These are phyloP conservation scores for Arvicanthis niloticus DNA, from an alignment of 2,113 vertebrate genomes.

Conservation along the genomic window DNA sequence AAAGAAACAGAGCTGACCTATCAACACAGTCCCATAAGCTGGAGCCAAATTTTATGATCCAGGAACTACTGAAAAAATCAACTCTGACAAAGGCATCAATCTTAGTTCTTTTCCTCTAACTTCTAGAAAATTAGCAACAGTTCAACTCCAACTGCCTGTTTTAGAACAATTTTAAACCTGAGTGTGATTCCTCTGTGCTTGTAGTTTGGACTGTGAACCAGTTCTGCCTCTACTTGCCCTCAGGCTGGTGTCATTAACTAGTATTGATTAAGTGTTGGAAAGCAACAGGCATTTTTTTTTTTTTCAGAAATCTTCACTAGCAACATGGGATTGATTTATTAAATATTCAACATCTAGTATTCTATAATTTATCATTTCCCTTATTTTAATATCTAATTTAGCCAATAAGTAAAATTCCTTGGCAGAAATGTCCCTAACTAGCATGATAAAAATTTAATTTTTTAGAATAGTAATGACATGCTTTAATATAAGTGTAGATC, in stretches of 20 bases:
- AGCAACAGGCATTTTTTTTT: slow-evolving; percentile 45
- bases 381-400: slow-evolving; percentile 66
- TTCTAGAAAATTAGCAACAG: background rate
- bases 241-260: slow-evolving; percentile 32
- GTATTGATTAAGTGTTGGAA: slow-evolving; percentile 40
- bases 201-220: slow-evolving; percentile 42
- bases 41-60: background rate
- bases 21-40: background rate
- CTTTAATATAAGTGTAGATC: slow-evolving; percentile 58
- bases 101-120: slow-evolving; percentile 37
- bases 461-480: slow-evolving; percentile 51
- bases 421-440: slow-evolving; percentile 45
- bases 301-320: background rate
- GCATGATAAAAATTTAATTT: slow-evolving; percentile 57
- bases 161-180: slow-evolving; percentile 51
- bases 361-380: slow-evolving; percentile 66
- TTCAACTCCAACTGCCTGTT: background rate
- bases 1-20: slow-evolving; percentile 51
- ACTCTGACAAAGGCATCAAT: background rate
- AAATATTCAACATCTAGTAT: slow-evolving; percentile 67
- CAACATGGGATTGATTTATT: slow-evolving; percentile 50
- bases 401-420: slow-evolving; percentile 54
- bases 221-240: background rate
- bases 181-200: slow-evolving; percentile 18
- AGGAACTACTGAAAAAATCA: slow-evolving; percentile 10